phyloP scores from a whole-genome alignment of 2,888 invertebrate genomes.

The Hyalella azteca region DNA sequence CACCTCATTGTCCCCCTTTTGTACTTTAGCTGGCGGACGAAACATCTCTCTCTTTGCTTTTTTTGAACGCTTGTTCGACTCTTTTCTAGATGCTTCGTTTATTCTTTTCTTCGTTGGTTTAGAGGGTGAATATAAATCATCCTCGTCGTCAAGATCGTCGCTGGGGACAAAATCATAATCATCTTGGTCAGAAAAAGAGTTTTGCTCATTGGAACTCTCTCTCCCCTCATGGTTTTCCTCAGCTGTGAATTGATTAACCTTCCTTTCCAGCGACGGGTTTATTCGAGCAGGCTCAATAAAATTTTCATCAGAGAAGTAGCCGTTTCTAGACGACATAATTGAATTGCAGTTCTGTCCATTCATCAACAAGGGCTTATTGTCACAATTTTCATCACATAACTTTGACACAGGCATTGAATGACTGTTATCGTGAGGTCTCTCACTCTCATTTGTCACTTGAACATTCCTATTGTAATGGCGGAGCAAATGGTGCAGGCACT shows the following conservation, averaged over 20 bases:
- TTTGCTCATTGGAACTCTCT: not conserved
- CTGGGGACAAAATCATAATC: not conserved
- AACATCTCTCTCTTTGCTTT: not conserved
- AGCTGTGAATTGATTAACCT: not conserved
- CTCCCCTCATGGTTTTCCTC: not conserved
- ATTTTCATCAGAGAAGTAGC: not conserved
- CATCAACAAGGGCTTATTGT: not conserved
- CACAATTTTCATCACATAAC: too few species aligned
- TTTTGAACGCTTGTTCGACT: not conserved
- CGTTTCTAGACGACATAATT: not conserved
- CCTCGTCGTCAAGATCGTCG: not conserved
- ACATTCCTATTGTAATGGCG: not conserved
- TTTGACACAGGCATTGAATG: too few species aligned
- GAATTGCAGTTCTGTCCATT: not conserved
- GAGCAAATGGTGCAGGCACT: conserved; percentile 8
- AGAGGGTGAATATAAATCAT: not conserved
- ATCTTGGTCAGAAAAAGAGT: not conserved
- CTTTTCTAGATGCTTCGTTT: not conserved
- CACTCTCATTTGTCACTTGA: too few species aligned
- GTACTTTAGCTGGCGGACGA: not conserved
- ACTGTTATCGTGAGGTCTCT: too few species aligned
- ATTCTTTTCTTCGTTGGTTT: not conserved
- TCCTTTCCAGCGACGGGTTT: not conserved
- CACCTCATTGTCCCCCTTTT: not conserved
- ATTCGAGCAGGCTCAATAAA: not conserved